Evolutionary conservation across 2,888 invertebrate genomes (phyloP), one percentile per base, ranked within the genome.

Genomic region (Petrophora chlorosata): DNA sequence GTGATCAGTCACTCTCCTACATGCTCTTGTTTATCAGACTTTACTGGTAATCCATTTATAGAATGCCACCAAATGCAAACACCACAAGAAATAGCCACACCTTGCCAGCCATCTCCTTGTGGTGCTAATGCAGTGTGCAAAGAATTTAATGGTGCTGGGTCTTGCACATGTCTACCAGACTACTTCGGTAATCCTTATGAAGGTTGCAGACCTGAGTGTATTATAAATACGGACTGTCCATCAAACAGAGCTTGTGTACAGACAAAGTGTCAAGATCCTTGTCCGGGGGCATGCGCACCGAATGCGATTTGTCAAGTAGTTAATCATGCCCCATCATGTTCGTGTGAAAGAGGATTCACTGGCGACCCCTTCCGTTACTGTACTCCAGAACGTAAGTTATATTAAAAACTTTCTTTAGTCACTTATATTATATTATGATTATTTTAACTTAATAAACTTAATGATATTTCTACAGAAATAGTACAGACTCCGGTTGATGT

Each of bases 181-280:
- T 94, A 93, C 70, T 91, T 92, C 56, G 96, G 96, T 42, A 94
- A 95, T 82, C 95, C 95, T 10, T 95, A 95, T 61, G 94, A 94
- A 81, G 93, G 93, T 17, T 95, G 95, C 68, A 90, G 94, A 52
- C 94, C 94, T 5, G 95, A 95, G 79, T 95, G 95, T 77, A 79
- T 92, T 1, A 76, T 94, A 9, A 94, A 94, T 74, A 92, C 93
- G 0, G 95, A 95, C 67, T 95, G 95, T 72, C 85, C 93, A 5
- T 91, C 93, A 5, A 92, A 93, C 65, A 92, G 85, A 64, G 94
- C 94, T n/a, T 95, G 95, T 67, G 84, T 94, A 5, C 92, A 93
- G 67, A 93, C 92, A 61, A 94, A 94, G 81, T 95, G 95, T 73
- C 85, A 90, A 63, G 94, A 96, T 79, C 95, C 96, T 28, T 96